phyloP scores from a whole-genome alignment of 1,140 invertebrate genomes.

The Zaprionus tsacasi region DNA sequence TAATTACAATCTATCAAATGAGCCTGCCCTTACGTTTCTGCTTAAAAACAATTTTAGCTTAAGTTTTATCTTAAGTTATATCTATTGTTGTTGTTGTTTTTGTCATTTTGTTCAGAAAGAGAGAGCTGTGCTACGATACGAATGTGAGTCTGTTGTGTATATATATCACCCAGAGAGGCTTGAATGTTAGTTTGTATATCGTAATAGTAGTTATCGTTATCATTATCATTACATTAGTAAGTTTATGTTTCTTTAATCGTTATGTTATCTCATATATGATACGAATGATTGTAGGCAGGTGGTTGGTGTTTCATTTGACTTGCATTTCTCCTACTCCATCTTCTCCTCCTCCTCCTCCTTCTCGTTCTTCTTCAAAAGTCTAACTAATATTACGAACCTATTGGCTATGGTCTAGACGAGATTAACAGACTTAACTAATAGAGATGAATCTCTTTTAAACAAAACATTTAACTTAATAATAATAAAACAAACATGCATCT shows the following conservation, averaged over 20 bases:
- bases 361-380: conserved; percentile 38
- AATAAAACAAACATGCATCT: conserved; percentile 26
- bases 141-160: conserved; percentile 27
- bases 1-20: conserved; percentile 12
- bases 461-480: conserved; percentile 45
- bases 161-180: conserved; percentile 48
- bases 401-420: conserved; percentile 27
- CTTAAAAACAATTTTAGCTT: conserved; percentile 28
- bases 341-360: neutral
- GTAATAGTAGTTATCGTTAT: conserved; percentile 45
- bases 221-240: conserved; percentile 15
- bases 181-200: conserved; percentile 39
- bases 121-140: conserved; percentile 56
- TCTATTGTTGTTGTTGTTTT: conserved; percentile 9
- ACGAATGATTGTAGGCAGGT: conserved; percentile 82
- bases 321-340: conserved; percentile 34
- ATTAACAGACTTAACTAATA: conserved; percentile 33
- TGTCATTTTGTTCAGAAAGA: conserved; percentile 49
- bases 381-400: conserved; percentile 57
- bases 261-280: conserved; percentile 61
- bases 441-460: conserved; percentile 31
- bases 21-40: neutral
- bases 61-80: conserved; percentile 1
- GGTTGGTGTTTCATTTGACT: conserved; percentile 80
- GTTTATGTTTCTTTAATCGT: conserved; percentile 8